Conservation (phyloP, 2,888 invertebrate species). For the Ceratothoa steindachneri region DNA sequence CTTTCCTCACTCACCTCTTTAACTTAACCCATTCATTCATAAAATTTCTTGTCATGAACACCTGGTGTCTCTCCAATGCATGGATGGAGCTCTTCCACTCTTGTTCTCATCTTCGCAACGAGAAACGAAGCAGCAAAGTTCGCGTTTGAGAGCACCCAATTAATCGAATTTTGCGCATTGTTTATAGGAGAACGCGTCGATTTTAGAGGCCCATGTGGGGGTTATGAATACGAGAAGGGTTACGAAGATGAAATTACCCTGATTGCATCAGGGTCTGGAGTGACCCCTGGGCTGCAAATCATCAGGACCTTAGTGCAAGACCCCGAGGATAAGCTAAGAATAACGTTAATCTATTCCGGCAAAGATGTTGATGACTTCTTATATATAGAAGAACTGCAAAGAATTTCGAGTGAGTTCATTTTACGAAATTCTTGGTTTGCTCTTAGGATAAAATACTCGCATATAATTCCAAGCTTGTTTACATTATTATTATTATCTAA, state of each 20-base stretch:
- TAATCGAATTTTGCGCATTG: background rate
- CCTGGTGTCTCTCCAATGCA: too few species aligned
- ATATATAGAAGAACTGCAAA: conserved; percentile 30
- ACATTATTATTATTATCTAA: too few species aligned
- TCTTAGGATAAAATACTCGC: too few species aligned
- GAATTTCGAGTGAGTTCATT: conserved; percentile 17
- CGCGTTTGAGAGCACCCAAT: background rate
- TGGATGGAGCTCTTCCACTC: too few species aligned
- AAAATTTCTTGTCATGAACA: too few species aligned
- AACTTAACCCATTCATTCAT: too few species aligned
- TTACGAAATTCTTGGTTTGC: too few species aligned
- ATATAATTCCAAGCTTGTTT: too few species aligned
- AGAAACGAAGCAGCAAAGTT: too few species aligned
- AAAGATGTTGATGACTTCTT: conserved; percentile 30
- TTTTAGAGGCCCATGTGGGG: conserved; percentile 46
- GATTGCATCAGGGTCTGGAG: conserved; percentile 39
- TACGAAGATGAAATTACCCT: conserved; percentile 36
- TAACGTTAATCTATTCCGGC: conserved; percentile 33
- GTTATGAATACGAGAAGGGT: conserved; percentile 39
- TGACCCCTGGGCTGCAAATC: conserved; percentile 46
- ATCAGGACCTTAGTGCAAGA: conserved; percentile 23
- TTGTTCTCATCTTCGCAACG: too few species aligned
- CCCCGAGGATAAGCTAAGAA: conserved; percentile 25
- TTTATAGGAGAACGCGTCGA: conserved; percentile 30
- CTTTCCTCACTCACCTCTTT: too few species aligned